These are phyloP conservation scores for Metopia argyrocephala DNA, from an alignment of 2,888 invertebrate genomes.

Conservation along the genomic window DNA sequence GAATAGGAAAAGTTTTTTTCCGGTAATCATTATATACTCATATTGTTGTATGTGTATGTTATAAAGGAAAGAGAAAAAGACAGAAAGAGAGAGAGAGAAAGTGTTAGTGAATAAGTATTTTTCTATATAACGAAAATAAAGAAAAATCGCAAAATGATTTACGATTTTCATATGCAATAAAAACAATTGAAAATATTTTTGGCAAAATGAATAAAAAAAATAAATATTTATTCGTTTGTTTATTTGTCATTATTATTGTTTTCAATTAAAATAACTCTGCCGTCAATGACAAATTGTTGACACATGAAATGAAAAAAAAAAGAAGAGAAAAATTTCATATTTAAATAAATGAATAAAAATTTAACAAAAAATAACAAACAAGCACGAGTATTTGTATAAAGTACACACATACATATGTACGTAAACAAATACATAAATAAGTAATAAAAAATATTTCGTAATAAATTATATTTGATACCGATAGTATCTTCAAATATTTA, in stretches of 20 bases:
- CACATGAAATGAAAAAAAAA: conserved; percentile 5
- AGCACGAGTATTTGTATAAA: neutral
- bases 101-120: neutral
- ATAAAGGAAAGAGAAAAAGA: too few species aligned
- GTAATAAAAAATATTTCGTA: neutral
- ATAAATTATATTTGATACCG: conserved; percentile 53
- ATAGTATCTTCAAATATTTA: conserved; percentile 30
- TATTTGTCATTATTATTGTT: conserved; percentile 35
- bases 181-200: conserved; percentile 47
- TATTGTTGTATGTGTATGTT: too few species aligned
- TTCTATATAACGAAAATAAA: neutral
- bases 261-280: conserved; percentile 61
- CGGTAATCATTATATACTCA: too few species aligned
- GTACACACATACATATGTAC: neutral
- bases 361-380: neutral
- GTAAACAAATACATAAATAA: conserved; percentile 22
- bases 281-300: conserved; percentile 61
- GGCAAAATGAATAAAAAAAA: conserved; percentile 37
- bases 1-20: too few species aligned
- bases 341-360: neutral
- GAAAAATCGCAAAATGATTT: conserved; percentile 45
- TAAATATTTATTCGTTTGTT: neutral
- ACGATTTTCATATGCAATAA: conserved; percentile 51
- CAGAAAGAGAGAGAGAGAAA: too few species aligned
- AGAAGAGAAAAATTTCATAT: neutral